These are phyloP conservation scores for Rhagophthalmus giganteus DNA, from an alignment of 2,888 invertebrate genomes.

Conservation along the genomic window DNA sequence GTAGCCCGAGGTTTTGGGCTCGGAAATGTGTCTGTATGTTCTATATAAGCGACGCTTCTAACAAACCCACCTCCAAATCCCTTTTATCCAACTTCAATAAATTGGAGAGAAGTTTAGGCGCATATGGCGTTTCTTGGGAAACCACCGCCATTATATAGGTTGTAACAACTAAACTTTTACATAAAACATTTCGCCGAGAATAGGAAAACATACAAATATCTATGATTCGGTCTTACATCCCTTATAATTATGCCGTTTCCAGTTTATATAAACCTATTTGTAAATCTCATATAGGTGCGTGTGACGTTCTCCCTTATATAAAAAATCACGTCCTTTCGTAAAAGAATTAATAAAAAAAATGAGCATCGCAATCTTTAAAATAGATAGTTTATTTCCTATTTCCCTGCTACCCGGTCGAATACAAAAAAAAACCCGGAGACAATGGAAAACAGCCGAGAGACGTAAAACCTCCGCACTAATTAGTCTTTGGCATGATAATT, in stretches of 20 bases:
- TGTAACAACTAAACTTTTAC: not conserved
- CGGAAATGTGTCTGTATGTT: constrained; percentile 25
- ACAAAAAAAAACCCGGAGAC: no score
- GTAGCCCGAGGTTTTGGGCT: constrained; percentile 18
- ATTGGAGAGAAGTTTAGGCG: constrained; percentile 18
- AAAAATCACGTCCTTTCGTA: no score
- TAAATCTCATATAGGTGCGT: no score
- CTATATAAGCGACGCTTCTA: constrained; percentile 11
- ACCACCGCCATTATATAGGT: not conserved
- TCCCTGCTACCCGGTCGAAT: no score
- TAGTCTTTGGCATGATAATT: constrained; percentile 47
- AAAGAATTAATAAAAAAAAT: no score
- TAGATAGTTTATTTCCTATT: no score
- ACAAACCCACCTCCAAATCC: constrained; percentile 22
- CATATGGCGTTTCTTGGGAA: constrained; percentile 14
- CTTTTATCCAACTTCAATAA: constrained; percentile 14
- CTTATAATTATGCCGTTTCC: no score
- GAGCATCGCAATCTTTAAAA: no score
- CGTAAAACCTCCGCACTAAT: constrained; percentile 38
- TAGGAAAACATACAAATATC: not conserved
- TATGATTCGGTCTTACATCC: no score
- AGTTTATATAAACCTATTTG: no score
- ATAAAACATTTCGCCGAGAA: not conserved
- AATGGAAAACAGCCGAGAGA: constrained; percentile 34
- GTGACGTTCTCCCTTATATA: no score